Conservation (phyloP, 2,888 invertebrate species). For the Himalopsyche kuldschensis region DNA sequence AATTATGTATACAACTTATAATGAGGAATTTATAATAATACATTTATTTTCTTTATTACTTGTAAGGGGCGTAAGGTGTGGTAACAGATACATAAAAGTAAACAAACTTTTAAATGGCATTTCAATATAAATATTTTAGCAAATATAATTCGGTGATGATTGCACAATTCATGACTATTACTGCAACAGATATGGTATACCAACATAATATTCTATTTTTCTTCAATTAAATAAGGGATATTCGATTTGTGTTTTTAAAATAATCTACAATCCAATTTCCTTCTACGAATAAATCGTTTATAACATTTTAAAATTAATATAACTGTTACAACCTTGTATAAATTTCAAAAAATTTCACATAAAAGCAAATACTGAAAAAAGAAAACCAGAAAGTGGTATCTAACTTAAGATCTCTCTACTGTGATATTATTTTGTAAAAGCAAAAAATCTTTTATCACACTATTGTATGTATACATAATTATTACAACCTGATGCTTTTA, state of each 20-base stretch:
- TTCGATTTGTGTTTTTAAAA: neutral
- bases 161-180: neutral
- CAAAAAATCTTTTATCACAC: neutral
- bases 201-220: neutral
- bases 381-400: neutral
- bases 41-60: neutral
- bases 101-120: neutral
- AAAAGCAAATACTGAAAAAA: neutral
- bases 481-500: neutral
- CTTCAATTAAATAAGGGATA: neutral
- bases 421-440: neutral
- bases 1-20: neutral
- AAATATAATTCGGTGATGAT: neutral
- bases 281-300: neutral
- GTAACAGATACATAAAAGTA: neutral
- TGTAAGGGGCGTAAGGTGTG: neutral
- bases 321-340: neutral
- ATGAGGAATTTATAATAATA: neutral
- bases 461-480: neutral
- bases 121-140: neutral
- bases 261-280: neutral
- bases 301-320: neutral
- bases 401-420: neutral
- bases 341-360: neutral
- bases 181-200: neutral